These are phyloP conservation scores for Melanophora roralis DNA, from an alignment of 2,888 invertebrate species.

Conservation along the genomic window DNA sequence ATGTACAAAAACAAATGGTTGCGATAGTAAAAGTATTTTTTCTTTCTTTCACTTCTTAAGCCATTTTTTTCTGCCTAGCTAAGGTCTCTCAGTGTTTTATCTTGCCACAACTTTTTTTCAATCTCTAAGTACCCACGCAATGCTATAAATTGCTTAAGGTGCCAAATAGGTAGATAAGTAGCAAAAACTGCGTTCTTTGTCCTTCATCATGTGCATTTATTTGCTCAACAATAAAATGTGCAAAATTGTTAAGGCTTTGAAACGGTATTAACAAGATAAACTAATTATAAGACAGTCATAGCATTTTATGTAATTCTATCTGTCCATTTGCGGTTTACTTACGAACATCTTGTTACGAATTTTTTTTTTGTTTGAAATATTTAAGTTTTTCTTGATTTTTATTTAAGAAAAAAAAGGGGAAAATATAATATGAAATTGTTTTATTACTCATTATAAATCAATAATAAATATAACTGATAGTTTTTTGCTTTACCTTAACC, in stretches of 20 bases:
- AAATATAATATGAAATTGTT: too few species aligned
- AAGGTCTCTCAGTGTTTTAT: background rate
- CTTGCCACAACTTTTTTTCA: background rate
- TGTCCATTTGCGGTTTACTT: background rate
- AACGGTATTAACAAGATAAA: conserved; percentile 31
- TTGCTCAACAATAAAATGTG: conserved; percentile 31
- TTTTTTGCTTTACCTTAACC: too few species aligned
- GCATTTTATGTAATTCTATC: background rate
- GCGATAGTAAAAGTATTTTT: conserved; percentile 50
- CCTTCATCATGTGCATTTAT: conserved; percentile 3
- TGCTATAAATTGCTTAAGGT: conserved; percentile 51
- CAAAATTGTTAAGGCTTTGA: conserved; percentile 4
- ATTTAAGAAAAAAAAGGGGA: too few species aligned
- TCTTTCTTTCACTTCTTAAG: background rate
- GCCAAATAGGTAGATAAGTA: conserved; percentile 48
- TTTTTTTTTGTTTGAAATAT: too few species aligned
- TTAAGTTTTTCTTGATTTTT: too few species aligned
- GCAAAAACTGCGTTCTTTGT: conserved; percentile 33
- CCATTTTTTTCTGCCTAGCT: background rate
- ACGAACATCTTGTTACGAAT: too few species aligned
- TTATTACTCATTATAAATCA: too few species aligned
- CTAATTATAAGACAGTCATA: conserved; percentile 17
- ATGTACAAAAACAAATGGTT: conserved; percentile 50
- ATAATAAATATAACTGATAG: too few species aligned
- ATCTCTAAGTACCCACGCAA: conserved; percentile 56